Conservation (phyloP, 2,113 vertebrate species). For the Nibea coibor region DNA sequence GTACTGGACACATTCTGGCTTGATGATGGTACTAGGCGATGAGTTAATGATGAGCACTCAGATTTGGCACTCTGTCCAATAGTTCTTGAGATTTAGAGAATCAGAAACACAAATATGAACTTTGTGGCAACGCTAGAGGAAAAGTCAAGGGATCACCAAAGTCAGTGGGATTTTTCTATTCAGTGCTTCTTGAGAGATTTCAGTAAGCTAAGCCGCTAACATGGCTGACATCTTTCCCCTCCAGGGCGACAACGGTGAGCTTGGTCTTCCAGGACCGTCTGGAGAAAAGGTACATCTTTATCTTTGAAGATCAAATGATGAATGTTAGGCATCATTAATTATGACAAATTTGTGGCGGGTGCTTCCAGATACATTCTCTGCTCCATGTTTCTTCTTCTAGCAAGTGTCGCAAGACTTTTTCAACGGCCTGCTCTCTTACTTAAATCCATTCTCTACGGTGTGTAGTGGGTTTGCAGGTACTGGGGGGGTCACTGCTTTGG, state of each 20-base stretch:
- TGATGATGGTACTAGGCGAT: too few relatives aligned
- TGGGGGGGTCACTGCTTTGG: constrained; percentile 42
- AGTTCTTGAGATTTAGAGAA: too few relatives aligned
- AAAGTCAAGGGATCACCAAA: too few relatives aligned
- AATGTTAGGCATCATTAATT: not conserved
- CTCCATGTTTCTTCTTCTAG: constrained; percentile 70
- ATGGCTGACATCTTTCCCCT: not conserved
- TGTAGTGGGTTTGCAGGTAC: constrained; percentile 67
- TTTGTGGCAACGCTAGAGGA: too few relatives aligned
- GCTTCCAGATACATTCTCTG: constrained; percentile 34
- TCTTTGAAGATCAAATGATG: not conserved
- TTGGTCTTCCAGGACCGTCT: constrained; percentile 81
- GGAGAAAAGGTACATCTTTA: constrained; percentile 86
- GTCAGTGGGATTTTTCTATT: too few relatives aligned
- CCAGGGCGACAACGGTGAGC: constrained; percentile 86
- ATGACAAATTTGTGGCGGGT: constrained; percentile 12
- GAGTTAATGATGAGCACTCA: too few relatives aligned
- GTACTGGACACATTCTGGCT: too few relatives aligned
- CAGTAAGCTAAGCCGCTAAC: not conserved
- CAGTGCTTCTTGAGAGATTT: too few relatives aligned
- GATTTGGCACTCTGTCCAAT: too few relatives aligned
- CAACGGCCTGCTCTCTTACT: constrained; percentile 73
- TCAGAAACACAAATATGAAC: too few relatives aligned
- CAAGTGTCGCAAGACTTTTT: constrained; percentile 70
- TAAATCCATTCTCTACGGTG: constrained; percentile 60